These are phyloP conservation scores for Halotydeus destructor DNA, from an alignment of 1,140 invertebrate genomes.

Conservation along the genomic window DNA sequence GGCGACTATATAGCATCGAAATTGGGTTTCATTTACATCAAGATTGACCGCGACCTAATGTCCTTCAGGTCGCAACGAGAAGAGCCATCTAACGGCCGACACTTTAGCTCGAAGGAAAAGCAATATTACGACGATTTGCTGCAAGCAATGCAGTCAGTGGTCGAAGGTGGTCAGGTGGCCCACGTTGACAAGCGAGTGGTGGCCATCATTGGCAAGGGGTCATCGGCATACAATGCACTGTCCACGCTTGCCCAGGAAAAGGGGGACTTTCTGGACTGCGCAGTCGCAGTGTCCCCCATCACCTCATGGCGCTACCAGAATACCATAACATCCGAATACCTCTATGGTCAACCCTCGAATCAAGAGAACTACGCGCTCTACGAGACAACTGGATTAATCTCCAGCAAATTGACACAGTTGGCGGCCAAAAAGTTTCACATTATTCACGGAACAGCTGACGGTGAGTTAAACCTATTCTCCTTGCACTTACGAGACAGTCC, in stretches of 20 bases:
- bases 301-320: slow-evolving; percentile 74
- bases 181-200: slow-evolving; percentile 65
- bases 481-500: background rate
- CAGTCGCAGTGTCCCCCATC: slow-evolving; percentile 70
- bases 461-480: slow-evolving; percentile 15
- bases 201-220: slow-evolving; percentile 69
- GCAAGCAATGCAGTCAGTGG: background rate
- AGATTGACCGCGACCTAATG: background rate
- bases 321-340: no score
- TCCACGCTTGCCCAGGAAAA: slow-evolving; percentile 45
- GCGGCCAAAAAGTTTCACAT: slow-evolving; percentile 63
- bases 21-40: background rate
- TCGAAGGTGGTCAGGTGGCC: slow-evolving; percentile 36
- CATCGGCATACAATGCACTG: slow-evolving; percentile 59
- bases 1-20: slow-evolving; percentile 1
- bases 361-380: slow-evolving; percentile 69
- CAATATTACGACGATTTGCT: slow-evolving; percentile 1
- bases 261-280: slow-evolving; percentile 65
- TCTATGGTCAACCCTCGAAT: slow-evolving; percentile 56
- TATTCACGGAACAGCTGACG: slow-evolving; percentile 69
- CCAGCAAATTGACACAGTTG: slow-evolving; percentile 47
- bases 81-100: background rate
- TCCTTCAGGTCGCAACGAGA: no score
- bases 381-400: slow-evolving; percentile 56
- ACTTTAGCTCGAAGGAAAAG: background rate